Evolutionary conservation across 1,140 invertebrate genomes (phyloP), one percentile per base, ranked within the genome.

Genomic region (Zaprionus vittiger): DNA sequence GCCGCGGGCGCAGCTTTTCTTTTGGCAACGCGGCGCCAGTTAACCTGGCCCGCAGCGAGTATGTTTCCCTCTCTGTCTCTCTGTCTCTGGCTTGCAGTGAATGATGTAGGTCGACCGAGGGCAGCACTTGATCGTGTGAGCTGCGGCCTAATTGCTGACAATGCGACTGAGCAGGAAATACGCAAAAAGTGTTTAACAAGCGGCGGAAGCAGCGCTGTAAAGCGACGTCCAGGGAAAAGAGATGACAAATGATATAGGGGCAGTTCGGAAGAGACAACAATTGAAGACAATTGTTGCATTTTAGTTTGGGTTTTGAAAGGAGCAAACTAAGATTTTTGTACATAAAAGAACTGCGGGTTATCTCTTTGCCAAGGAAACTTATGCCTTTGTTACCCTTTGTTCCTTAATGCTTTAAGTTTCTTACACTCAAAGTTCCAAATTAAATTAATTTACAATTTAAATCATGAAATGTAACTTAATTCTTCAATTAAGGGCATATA

Each of bases 121-220:
- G 73, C 59, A 68, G 65, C 72, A 86, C 82, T 84, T 86, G 82
- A 86, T 86, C 76, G 71, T 77, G 62, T 44, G 77, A 67, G 69
- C 59, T 59, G 44, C 72, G 63, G 83, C 71, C 63, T 87, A 86
- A 87, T 86, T 87, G 83, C 83, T 83, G 80, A 83, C 83, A 86
- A 79, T 80, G 62, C 77, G 83, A 81, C 69, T 87, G 83, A 86
- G 83, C 83, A 87, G 77, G 80, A 81, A 61, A 76, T 74, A 62
- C 69, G 69, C 65, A 68, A 65, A 74, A 74, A 68, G 73, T 22
- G 12, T 62, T 68, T 73, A 73, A 73, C 66, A 69, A 69, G 57
- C 65, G 67, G 31, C 22, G 49, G n/a, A 56, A 38, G 34, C 54
- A 44, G 56, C 41, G 6, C 1, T 73, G 44, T 15, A 41, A n/a